These are phyloP conservation scores for Oncorhynchus masou DNA, from an alignment of 2,113 vertebrate species.

Conservation along the genomic window DNA sequence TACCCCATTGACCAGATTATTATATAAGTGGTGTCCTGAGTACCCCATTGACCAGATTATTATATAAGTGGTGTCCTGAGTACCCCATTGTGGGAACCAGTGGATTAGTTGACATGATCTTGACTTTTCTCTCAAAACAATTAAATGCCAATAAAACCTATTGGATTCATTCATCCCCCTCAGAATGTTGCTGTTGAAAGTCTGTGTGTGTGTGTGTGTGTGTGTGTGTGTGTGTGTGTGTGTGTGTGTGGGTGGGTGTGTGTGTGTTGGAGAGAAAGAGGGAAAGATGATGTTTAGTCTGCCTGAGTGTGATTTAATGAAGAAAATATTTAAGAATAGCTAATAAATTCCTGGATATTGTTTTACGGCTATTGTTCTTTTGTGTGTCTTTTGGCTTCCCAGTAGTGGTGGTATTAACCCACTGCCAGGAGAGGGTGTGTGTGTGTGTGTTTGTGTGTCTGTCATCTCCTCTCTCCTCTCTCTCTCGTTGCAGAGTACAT, in stretches of 20 bases:
- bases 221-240: no score
- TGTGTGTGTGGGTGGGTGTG: no score
- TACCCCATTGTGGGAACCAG: neutral
- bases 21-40: neutral
- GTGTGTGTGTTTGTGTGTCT: neutral
- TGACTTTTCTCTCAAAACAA: no score
- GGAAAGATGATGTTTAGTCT: constrained; percentile 40
- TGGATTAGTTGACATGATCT: neutral
- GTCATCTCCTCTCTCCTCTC: constrained; percentile 17
- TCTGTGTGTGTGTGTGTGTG: neutral
- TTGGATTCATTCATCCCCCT: no score
- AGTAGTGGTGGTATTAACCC: neutral
- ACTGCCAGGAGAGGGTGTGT: constrained; percentile 20
- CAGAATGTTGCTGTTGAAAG: no score
- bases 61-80: no score
- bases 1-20: constrained; percentile 1
- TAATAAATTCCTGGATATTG: constrained; percentile 38
- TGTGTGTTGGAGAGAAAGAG: neutral
- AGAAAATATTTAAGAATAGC: constrained; percentile 34
- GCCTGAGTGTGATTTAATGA: constrained; percentile 49
- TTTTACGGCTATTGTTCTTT: constrained; percentile 44
- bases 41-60: no score
- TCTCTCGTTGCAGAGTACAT: constrained; percentile 80
- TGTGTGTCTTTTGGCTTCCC: constrained; percentile 46
- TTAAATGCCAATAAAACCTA: no score